Evolutionary conservation across 2,113 vertebrate genomes (phyloP).

Genomic region (Sinocyclocheilus anshuiensis): DNA sequence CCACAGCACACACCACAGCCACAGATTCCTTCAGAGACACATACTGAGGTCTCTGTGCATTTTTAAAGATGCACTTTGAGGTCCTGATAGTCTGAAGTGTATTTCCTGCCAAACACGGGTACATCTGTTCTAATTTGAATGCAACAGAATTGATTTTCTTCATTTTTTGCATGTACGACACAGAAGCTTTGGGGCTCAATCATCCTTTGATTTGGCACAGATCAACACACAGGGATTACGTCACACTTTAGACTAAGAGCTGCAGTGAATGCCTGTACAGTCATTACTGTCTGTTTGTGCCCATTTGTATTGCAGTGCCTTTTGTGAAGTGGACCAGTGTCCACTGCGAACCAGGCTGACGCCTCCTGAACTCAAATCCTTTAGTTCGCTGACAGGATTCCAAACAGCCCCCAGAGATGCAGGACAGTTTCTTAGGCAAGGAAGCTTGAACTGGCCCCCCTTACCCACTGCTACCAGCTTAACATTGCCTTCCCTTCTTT

Average conservation of each 20-base stretch:
- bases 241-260: constrained; percentile 34
- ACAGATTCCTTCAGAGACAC: constrained; percentile 19
- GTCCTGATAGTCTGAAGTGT: neutral
- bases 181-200: neutral
- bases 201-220: constrained; percentile 10
- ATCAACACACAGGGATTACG: constrained; percentile 31
- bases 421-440: constrained; percentile 84
- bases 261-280: constrained; percentile 39
- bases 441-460: constrained; percentile 66
- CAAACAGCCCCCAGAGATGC: constrained; percentile 79
- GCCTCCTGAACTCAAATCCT: constrained; percentile 81
- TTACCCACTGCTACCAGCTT: constrained; percentile 56
- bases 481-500: constrained; percentile 30
- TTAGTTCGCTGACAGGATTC: constrained; percentile 82
- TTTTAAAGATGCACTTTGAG: constrained; percentile 7
- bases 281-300: constrained; percentile 66
- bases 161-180: constrained; percentile 9
- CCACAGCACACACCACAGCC: neutral
- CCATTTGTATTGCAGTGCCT: constrained; percentile 82
- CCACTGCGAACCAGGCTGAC: constrained; percentile 77
- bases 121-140: constrained; percentile 20
- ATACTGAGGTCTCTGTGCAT: neutral
- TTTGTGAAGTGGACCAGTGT: constrained; percentile 81
- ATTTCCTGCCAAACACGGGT: neutral
- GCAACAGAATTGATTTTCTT: constrained; percentile 10